These are phyloP conservation scores for Oplegnathus fasciatus DNA, from an alignment of 2,113 vertebrate species.

Conservation along the genomic window DNA sequence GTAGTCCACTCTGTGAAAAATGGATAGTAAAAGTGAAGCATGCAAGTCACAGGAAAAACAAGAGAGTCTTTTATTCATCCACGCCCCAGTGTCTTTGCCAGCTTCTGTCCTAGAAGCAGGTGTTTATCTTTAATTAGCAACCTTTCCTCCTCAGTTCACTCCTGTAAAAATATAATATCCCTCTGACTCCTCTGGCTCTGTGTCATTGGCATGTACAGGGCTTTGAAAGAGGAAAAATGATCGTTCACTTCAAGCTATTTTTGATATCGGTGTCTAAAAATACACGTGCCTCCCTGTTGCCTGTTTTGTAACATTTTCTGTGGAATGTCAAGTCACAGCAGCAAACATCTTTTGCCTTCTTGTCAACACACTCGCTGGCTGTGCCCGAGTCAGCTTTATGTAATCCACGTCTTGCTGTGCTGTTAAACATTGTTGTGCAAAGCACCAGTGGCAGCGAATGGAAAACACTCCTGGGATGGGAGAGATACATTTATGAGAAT, in stretches of 20 bases:
- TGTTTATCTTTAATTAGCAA: slow-evolving; percentile 62
- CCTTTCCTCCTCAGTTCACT: slow-evolving; percentile 34
- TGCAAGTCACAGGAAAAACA: background rate
- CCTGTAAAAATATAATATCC: slow-evolving; percentile 14
- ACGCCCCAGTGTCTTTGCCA: background rate
- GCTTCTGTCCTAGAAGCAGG: slow-evolving; percentile 12
- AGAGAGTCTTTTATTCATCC: slow-evolving; percentile 4
- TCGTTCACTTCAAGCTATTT: slow-evolving; percentile 22
- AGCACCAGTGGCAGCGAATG: background rate
- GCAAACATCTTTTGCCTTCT: slow-evolving; percentile 18
- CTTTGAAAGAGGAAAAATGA: background rate
- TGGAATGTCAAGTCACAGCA: slow-evolving; percentile 44
- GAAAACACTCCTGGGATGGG: background rate
- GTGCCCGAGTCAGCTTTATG: slow-evolving; percentile 35
- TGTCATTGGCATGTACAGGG: background rate
- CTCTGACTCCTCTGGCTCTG: background rate
- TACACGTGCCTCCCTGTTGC: slow-evolving; percentile 18
- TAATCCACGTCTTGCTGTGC: slow-evolving; percentile 35
- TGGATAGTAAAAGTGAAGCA: background rate
- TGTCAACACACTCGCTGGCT: slow-evolving; percentile 11
- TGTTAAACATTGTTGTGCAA: slow-evolving; percentile 21
- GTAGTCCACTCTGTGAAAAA: background rate
- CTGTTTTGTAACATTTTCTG: slow-evolving; percentile 45
- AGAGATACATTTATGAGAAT: slow-evolving; percentile 19
- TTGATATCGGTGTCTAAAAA: slow-evolving; percentile 52